Base-by-base conservation (phyloP, 2,113 vertebrate species). In the Semicossyphus pulcher region DNA sequence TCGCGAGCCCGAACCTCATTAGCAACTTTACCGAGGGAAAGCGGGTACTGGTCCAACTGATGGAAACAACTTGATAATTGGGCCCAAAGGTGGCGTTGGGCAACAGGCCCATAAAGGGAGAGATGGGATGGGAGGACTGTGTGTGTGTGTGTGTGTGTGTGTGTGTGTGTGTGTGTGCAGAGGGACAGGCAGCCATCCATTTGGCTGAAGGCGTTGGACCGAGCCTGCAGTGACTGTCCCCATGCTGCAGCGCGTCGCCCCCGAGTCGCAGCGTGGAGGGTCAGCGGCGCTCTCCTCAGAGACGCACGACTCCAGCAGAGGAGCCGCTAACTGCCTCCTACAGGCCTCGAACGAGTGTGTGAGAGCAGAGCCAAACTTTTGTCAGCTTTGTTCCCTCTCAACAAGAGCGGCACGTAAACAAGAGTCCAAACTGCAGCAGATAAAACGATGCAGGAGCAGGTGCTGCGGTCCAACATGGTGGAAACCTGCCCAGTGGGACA, bases 51-150 rank as follows among this genome's bases (percentile, higher is more conserved):
- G 84, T 92, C 91, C 90, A 86, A 86, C 76, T 39, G 65, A 87
- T 65, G 76, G 84, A 88, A 91, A 90, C 87, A 84, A 88, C 60
- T 72, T 84, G 86, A 81, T 93, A 94, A 94, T 94, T 94, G 89
- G 91, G 91, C 91, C 91, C 93, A 93, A 93, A 93, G 92, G 92
- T 94, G 92, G 92, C 73, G 66, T 75, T 92, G 92, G 93, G 93
- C 92, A 93, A 32, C 81, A 68, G 87, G 89, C 93, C 94, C 92
- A 90, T 63, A 49, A 77, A 80, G 76, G 51, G 15, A 52, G 20
- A 58, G 37, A 29, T 44, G 54, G 26, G 82, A 83, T 29, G 18
- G 84, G 60, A 68, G 54, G 70, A 21, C 16, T 23, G 48, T 36
- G 61, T 32, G 37, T 39, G 49, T 42, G 67, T 31, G 61, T 54